Conservation (phyloP, 2,113 vertebrate genomes). For the Lota lota region DNA sequence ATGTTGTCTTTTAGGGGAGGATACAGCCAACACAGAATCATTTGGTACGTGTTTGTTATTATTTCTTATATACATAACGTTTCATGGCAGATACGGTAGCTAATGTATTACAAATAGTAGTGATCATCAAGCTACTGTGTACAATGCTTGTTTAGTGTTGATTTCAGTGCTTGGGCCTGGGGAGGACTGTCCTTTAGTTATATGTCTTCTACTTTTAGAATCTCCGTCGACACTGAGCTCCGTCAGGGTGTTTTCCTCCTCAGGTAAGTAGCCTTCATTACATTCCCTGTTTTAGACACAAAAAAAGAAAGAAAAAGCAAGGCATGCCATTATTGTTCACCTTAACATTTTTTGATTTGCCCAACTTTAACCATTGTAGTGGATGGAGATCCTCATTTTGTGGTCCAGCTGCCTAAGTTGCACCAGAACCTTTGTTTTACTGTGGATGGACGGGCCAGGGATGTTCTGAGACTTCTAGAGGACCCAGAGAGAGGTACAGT, state of each 20-base stretch:
- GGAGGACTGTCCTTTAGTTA: slow-evolving; percentile 41
- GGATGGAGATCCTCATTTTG: slow-evolving; percentile 84
- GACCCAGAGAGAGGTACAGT: slow-evolving; percentile 70
- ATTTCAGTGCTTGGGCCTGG: slow-evolving; percentile 40
- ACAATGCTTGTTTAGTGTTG: slow-evolving; percentile 22
- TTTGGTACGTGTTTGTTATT: slow-evolving; percentile 41
- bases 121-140: background rate
- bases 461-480: slow-evolving; percentile 75
- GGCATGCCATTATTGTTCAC: background rate
- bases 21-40: slow-evolving; percentile 34
- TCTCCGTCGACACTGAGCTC: slow-evolving; percentile 36
- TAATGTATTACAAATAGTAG: background rate
- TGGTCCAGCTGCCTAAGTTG: slow-evolving; percentile 73
- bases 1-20: slow-evolving; percentile 45
- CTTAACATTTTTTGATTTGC: background rate
- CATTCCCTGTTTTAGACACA: background rate
- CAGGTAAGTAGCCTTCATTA: slow-evolving; percentile 47
- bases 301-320: no score
- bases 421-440: slow-evolving; percentile 80
- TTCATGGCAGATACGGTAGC: background rate
- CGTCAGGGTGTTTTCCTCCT: slow-evolving; percentile 63
- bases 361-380: slow-evolving; percentile 53
- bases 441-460: slow-evolving; percentile 73
- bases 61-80: no score
- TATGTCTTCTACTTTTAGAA: slow-evolving; percentile 59